Conservation (phyloP, 2,888 invertebrate species). For the Chrysopilus asiliformis region DNA sequence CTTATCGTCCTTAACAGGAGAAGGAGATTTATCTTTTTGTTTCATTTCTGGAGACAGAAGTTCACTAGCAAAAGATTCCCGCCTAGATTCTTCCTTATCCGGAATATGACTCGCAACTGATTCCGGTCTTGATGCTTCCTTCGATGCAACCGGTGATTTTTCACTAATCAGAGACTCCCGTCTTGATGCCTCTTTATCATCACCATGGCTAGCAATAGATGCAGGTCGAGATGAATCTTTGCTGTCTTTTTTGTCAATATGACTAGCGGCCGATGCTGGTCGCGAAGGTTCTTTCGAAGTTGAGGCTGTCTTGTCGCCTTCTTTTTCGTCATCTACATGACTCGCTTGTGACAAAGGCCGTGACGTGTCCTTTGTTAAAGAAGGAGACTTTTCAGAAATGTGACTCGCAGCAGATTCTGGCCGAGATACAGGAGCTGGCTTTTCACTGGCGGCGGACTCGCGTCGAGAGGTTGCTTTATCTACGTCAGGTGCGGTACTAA, state of each 20-base stretch:
- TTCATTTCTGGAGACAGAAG: slow-evolving; percentile 12
- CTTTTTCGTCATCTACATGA: background rate
- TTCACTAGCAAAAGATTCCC: slow-evolving; percentile 14
- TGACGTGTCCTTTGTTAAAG: too few relatives aligned
- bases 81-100: slow-evolving; percentile 9
- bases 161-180: too few relatives aligned
- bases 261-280: background rate
- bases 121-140: slow-evolving; percentile 12
- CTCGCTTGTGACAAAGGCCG: slow-evolving; percentile 11
- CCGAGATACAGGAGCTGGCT: slow-evolving; percentile 1
- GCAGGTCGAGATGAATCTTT: slow-evolving; percentile 16
- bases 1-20: background rate
- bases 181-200: slow-evolving; percentile 11
- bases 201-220: slow-evolving; percentile 14
- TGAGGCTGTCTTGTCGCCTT: slow-evolving; percentile 1
- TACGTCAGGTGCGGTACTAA: slow-evolving; percentile 8
- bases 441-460: slow-evolving; percentile 12
- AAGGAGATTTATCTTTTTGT: background rate
- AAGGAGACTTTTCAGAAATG: slow-evolving; percentile 11
- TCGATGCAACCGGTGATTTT: slow-evolving; percentile 9
- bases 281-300: background rate
- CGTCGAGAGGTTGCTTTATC: slow-evolving; percentile 22
- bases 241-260: slow-evolving; percentile 2
- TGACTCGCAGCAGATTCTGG: slow-evolving; percentile 10
- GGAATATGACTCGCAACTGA: slow-evolving; percentile 6